A percentile compares a stretch with the other conserved stretches of the same genome.
These are phyloP conservation scores for Steatocranus sp. DNA, from an alignment of 2,797 vertebrate species.

Conservation along the genomic window DNA sequence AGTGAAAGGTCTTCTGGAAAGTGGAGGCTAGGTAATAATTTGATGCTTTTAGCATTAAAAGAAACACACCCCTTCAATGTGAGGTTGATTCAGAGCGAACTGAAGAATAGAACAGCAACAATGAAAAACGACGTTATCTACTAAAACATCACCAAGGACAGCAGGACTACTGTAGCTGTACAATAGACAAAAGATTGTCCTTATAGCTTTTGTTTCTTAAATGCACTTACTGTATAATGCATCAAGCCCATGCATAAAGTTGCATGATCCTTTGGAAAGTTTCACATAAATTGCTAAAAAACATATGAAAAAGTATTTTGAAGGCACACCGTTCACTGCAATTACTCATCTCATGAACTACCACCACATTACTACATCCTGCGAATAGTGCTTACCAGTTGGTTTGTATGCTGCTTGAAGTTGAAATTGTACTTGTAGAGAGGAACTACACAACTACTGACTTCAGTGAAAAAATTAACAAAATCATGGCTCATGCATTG, in stretches of 20 bases:
- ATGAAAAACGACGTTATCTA: not conserved
- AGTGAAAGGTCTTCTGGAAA: not conserved
- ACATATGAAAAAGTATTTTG: not conserved
- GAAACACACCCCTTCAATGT: not conserved
- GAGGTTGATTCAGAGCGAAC: not conserved
- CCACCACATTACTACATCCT: not conserved
- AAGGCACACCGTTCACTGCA: not conserved
- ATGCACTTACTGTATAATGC: not conserved
- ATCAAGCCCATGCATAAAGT: not conserved
- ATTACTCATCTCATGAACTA: not conserved
- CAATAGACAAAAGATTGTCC: not conserved
- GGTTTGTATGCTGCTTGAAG: constrained; percentile 23
- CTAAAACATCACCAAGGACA: not conserved
- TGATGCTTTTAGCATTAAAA: not conserved
- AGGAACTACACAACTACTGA: constrained; percentile 47
- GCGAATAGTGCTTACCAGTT: constrained; percentile 57
- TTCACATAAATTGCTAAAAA: not conserved
- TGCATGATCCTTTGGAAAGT: not conserved
- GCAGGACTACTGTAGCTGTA: not conserved
- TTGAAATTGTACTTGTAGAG: constrained; percentile 22
- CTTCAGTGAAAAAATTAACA: constrained; percentile 9
- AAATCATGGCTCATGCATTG: constrained; percentile 59
- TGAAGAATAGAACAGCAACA: not conserved
- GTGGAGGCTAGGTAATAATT: not conserved
- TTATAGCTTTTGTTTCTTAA: not conserved